A percentile compares a stretch with the other conserved stretches of the same genome.
These are phyloP conservation scores for Mercenaria mercenaria DNA, from an alignment of 1,140 invertebrate species.

Conservation along the genomic window DNA sequence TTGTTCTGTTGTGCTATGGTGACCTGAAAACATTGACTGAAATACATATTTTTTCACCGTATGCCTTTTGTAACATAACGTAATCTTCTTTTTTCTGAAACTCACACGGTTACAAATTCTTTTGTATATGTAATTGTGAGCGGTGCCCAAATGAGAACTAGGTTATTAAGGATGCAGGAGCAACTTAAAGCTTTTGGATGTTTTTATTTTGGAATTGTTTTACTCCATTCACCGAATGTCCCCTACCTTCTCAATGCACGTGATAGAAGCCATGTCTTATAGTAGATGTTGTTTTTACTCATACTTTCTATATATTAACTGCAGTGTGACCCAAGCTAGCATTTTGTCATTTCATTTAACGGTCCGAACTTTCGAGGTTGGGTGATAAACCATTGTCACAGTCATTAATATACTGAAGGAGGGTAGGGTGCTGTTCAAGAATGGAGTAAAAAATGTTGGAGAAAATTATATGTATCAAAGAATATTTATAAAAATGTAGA, in stretches of 20 bases:
- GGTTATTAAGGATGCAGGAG: not conserved
- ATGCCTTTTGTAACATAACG: constrained; percentile 11
- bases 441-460: constrained; percentile 20
- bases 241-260: not conserved
- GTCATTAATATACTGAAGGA: no score
- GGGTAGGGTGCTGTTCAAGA: not conserved
- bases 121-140: no score
- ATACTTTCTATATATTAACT: no score
- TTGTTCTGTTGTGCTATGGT: not conserved
- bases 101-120: constrained; percentile 36
- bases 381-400: no score
- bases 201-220: not conserved
- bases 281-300: not conserved
- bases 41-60: not conserved
- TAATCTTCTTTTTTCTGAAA: constrained; percentile 31
- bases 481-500: constrained; percentile 21
- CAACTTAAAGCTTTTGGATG: constrained; percentile 35
- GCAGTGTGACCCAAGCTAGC: no score
- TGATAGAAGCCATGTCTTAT: not conserved
- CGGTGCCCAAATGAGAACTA: no score
- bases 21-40: not conserved
- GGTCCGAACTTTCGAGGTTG: no score
- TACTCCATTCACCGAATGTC: constrained; percentile 24
- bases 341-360: no score
- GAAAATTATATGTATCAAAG: constrained; percentile 1